Conservation (phyloP, 2,888 invertebrate genomes). For the Elegia similella region DNA sequence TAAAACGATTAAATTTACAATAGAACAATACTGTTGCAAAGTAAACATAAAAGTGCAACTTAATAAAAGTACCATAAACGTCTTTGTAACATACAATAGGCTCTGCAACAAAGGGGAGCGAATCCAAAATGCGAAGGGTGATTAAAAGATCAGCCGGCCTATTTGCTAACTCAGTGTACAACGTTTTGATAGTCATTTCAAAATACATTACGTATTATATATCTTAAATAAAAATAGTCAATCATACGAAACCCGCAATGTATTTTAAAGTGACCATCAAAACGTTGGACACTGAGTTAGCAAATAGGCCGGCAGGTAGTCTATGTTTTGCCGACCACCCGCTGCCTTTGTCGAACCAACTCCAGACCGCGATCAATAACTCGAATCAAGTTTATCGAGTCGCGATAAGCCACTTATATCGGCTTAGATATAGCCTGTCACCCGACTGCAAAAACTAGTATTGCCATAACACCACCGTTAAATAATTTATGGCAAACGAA, state of each 20-base stretch:
- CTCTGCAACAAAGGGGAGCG: slow-evolving; percentile 30
- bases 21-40: background rate
- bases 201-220: too few species aligned
- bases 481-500: slow-evolving; percentile 14
- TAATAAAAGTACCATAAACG: background rate
- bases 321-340: slow-evolving; percentile 37
- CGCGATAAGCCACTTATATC: slow-evolving; percentile 15
- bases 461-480: background rate
- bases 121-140: slow-evolving; percentile 44
- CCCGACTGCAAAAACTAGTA: slow-evolving; percentile 15
- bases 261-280: too few species aligned
- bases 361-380: slow-evolving; percentile 8
- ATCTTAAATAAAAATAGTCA: too few species aligned
- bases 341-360: slow-evolving; percentile 30
- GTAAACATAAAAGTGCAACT: slow-evolving; percentile 1
- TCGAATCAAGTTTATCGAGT: slow-evolving; percentile 11
- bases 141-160: too few species aligned
- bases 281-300: too few species aligned
- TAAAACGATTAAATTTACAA: background rate
- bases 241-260: too few species aligned
- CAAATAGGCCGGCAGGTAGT: slow-evolving; percentile 68
- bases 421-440: slow-evolving; percentile 11
- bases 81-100: slow-evolving; percentile 12
- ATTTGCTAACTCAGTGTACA: too few species aligned
- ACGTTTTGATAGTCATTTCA: too few species aligned